A percentile compares a stretch with the other conserved stretches of the same genome.
Evolutionary conservation across 2,113 vertebrate genomes (phyloP).

Genomic region (Gallinago jamesoni): DNA sequence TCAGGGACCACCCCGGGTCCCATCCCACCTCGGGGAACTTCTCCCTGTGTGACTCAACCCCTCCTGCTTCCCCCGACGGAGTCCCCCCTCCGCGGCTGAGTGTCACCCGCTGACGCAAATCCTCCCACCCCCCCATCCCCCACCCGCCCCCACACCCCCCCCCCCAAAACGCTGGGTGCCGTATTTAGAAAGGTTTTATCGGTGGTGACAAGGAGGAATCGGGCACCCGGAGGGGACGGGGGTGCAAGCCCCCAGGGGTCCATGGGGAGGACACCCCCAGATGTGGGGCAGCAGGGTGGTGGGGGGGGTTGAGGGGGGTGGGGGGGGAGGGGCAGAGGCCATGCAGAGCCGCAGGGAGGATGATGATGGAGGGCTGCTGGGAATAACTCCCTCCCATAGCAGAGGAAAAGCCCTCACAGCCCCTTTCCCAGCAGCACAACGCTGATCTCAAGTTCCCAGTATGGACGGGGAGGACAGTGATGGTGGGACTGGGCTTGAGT

Average conservation of each 20-base stretch:
- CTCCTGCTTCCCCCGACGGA: conserved; percentile 4
- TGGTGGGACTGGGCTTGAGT: rapidly evolving
- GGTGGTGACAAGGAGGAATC: not conserved
- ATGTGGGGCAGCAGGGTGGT: not conserved
- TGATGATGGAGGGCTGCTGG: not conserved
- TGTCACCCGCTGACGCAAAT: conserved; percentile 52
- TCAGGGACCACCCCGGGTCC: not conserved
- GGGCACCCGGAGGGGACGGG: not conserved
- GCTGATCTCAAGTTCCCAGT: rapidly evolving
- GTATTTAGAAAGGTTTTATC: conserved; percentile 11
- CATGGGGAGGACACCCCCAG: not conserved
- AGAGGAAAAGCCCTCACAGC: not conserved
- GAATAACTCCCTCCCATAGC: no score
- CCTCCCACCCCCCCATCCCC: conserved; percentile 39
- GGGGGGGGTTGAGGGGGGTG: no score
- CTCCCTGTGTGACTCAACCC: not conserved
- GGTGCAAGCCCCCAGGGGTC: no score
- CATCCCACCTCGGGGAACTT: not conserved
- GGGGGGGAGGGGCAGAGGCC: no score
- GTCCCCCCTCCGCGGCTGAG: conserved; percentile 11
- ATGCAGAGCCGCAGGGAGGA: not conserved
- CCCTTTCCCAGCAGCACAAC: not conserved
- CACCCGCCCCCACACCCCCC: no score
- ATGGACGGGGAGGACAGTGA: rapidly evolving
- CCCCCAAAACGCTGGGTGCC: not conserved